Base-by-base conservation (phyloP, 30 jellyfish, hydroid and myxozoan species). In the Aurelia sp. region DNA sequence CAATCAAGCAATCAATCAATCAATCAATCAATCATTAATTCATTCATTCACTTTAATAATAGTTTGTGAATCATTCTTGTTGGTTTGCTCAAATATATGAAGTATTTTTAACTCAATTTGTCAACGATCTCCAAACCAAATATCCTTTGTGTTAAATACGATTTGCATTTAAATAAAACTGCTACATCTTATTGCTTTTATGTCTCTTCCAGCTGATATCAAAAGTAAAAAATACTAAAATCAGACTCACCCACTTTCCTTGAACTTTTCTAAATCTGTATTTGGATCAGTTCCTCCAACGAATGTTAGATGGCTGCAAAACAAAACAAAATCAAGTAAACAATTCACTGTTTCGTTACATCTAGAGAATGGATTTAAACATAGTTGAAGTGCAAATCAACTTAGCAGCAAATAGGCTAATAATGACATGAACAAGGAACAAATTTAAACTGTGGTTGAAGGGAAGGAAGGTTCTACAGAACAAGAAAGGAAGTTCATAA, bases 251-350 rank as follows among this genome's bases (percentile, higher is more conserved):
- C 99, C 99, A 58, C 76, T 61, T 10, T 88, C 91, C 40, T 78
- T 60, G 78, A 95, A 95, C 62, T 78, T 44, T 5, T 76, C 84
- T 15, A 89, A 41, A 81, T 85, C 87, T 13, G 75, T 79, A 8
- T 82, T 74, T 15, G 89, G 84, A 57, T 84, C 89, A 6, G 85
- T 95, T 44, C 99, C 99, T 10, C 99, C 99, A 70, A 95, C 96
- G 74, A 82, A 85, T 2, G 90, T 74, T n/a, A 70, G 27, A 8
- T 77, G 91, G 47, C 98, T 89, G 21, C 47, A 77, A 38, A 31
- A 41, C 7, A 21, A 62, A 58, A 47, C 8, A 41, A 19, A 13
- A 61, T 30, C 0, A 21, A n/a, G 5, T 62, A 31, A n/a, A n/a
- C n/a, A n/a, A 40, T 5, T 8, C 77, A 5, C 38, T 6, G n/a